phyloP scores from a whole-genome alignment of 2,113 vertebrate species.

The Symphodus melops region DNA sequence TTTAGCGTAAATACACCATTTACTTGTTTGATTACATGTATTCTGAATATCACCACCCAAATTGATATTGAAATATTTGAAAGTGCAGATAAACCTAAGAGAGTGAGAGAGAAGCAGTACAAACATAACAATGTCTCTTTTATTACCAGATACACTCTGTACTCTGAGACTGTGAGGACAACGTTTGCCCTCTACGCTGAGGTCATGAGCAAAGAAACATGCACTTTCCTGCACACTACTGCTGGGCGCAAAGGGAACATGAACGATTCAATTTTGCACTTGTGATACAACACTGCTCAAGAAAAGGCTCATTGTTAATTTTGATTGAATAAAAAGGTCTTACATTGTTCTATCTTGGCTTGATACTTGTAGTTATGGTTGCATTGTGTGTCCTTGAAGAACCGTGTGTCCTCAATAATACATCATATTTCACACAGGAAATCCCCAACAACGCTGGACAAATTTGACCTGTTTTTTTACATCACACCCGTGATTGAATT shows the following conservation, averaged over 20 bases:
- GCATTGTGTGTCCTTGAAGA: background rate
- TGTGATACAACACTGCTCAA: background rate
- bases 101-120: too few species aligned
- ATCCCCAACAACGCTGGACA: background rate
- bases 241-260: background rate
- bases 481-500: background rate
- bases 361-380: background rate
- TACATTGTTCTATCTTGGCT: background rate
- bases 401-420: background rate
- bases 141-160: background rate
- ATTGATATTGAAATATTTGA: background rate
- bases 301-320: background rate
- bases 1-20: too few species aligned
- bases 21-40: background rate
- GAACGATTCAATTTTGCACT: background rate
- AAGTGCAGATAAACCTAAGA: background rate
- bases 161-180: background rate
- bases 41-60: background rate
- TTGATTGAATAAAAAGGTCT: background rate
- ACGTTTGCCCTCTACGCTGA: background rate
- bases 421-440: background rate
- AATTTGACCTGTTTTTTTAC: constrained; percentile 4
- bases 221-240: background rate
- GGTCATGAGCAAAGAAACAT: background rate
- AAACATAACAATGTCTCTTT: background rate